Evolutionary conservation across 2,888 invertebrate species (phyloP).

Genomic region (Alcis repandata): DNA sequence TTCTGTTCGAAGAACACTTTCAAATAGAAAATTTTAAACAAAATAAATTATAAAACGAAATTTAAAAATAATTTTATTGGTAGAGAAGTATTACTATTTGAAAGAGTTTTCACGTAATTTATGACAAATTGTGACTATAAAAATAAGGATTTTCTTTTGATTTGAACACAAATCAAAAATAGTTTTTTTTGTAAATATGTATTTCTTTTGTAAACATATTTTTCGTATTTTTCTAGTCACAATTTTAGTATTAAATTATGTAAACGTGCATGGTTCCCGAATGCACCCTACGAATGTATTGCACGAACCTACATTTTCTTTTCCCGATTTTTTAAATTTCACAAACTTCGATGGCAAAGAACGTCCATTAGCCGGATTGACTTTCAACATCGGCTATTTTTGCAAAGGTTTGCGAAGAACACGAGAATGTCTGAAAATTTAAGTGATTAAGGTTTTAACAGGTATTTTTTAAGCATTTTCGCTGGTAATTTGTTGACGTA

Average conservation of each 20-base stretch:
- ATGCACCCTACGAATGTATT: slow-evolving; percentile 82
- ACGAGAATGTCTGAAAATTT: slow-evolving; percentile 37
- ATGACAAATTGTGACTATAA: slow-evolving; percentile 37
- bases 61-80: slow-evolving; percentile 16
- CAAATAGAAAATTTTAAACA: slow-evolving; percentile 13
- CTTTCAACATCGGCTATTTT: slow-evolving; percentile 61
- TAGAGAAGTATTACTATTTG: slow-evolving; percentile 19
- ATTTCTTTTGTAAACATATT: slow-evolving; percentile 12
- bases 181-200: slow-evolving; percentile 11
- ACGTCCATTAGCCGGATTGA: slow-evolving; percentile 80
- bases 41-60: background rate
- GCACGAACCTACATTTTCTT: slow-evolving; percentile 76
- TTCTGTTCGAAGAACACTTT: slow-evolving; percentile 20
- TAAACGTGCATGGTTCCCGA: slow-evolving; percentile 83
- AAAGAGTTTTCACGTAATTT: slow-evolving; percentile 28
- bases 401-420: slow-evolving; percentile 44
- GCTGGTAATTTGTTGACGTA: slow-evolving; percentile 18
- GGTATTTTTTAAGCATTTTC: slow-evolving; percentile 28
- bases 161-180: background rate
- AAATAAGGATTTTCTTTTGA: slow-evolving; percentile 16
- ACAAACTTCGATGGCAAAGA: slow-evolving; percentile 70
- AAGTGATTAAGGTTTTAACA: slow-evolving; percentile 34
- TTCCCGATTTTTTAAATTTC: slow-evolving; percentile 66
- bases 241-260: slow-evolving; percentile 63
- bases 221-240: slow-evolving; percentile 52